Evolutionary conservation across 2,113 vertebrate genomes (phyloP), one percentile per base, ranked within the genome.

Genomic region (Corythornis vintsioides): DNA sequence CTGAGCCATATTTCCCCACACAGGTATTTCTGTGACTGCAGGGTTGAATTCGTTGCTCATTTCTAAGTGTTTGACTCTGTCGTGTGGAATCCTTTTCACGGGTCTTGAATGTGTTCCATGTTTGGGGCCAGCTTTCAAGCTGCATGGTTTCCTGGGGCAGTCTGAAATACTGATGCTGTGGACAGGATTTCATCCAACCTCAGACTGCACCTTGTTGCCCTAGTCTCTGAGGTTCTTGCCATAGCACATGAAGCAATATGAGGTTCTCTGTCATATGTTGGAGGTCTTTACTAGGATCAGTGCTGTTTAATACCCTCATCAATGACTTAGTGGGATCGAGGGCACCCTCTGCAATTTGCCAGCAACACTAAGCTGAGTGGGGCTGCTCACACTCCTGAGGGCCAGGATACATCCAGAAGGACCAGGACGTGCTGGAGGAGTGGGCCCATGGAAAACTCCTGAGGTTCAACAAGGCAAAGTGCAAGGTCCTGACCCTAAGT

Each of bases 81-180:
- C 53, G 14, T 18, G 28, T 50, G 45, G 56, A 81, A 77, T 59
- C 18, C 25, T 76, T 26, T 45, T 66, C 7, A 5, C 5, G 56
- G 31, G 0, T 1, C 19, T 31, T 60, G 59, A 47, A 22, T 15
- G 25, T 0, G 11, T 12, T 29, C 8, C 1, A 1, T 3, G 2
- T 43, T 48, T 43, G 28, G 42, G 53, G 14, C 24, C 47, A 52
- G 12, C 8, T 67, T 70, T 74, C 47, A 22, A 43, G 26, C 42
- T 26, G 45, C 16, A 14, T 60, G 3, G 1, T 26, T 66, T 33
- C 33, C 17, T 10, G 1, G 15, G 11, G 43, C 7, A 20, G 53
- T 35, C 47, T n/a, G 65, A 47, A 53, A 59, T 38, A 25, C 8
- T 4, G n/a, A 6, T 56, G 9, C 10, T 16, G 11, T 7, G 25